Conservation (phyloP, 2,888 invertebrate species). For the Lasius platythorax region DNA sequence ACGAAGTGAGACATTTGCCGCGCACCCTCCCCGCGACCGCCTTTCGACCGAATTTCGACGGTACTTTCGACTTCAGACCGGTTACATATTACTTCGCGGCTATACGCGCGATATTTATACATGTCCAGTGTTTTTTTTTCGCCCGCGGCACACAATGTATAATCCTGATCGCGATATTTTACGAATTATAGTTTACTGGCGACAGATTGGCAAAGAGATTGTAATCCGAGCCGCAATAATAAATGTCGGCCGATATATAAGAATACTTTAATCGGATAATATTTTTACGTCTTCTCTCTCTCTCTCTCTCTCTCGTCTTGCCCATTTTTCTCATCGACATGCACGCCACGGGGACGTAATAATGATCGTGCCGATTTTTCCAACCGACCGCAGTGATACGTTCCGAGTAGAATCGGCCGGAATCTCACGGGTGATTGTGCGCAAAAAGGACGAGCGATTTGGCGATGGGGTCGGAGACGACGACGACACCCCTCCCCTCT, state of each 20-base stretch:
- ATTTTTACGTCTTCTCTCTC: not conserved
- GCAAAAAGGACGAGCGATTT: constrained; percentile 69
- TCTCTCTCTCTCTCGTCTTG: not conserved
- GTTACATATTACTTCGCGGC: constrained; percentile 28
- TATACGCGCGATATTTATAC: constrained; percentile 9
- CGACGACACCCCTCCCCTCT: constrained; percentile 62
- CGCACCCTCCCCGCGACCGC: not conserved
- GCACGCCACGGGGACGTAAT: not conserved
- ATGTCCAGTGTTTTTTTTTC: not conserved
- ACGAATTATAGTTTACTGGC: constrained; percentile 5
- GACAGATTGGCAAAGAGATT: not conserved
- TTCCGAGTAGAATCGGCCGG: constrained; percentile 12
- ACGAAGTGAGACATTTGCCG: constrained; percentile 44
- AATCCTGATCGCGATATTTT: constrained; percentile 24
- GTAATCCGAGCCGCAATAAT: not conserved
- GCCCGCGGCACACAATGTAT: constrained; percentile 1
- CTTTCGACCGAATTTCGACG: constrained; percentile 27
- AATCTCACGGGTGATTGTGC: constrained; percentile 71
- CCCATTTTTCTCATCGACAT: not conserved
- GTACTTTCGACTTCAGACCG: not conserved
- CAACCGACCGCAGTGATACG: not conserved
- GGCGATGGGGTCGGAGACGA: constrained; percentile 65
- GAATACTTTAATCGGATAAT: not conserved
- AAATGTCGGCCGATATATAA: not conserved
- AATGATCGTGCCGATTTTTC: not conserved